These are phyloP conservation scores for Ara ararauna DNA, from an alignment of 2,797 vertebrate species.

Conservation along the genomic window DNA sequence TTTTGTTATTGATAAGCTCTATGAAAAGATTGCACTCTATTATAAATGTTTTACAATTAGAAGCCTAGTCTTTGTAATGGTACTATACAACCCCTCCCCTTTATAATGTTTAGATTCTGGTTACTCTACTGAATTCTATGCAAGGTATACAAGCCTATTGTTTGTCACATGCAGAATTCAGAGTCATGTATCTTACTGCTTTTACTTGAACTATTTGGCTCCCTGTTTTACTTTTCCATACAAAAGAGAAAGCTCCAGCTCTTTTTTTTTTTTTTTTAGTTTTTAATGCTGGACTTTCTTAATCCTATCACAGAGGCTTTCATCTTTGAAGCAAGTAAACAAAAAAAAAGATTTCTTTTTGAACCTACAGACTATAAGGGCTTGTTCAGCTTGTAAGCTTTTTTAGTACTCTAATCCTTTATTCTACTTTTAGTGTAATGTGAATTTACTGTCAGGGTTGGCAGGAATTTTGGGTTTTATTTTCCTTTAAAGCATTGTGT, in stretches of 20 bases:
- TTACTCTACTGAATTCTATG: neutral
- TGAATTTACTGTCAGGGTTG: neutral
- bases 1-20: neutral
- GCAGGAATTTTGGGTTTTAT: neutral
- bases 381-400: neutral
- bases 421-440: neutral
- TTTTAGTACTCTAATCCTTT: neutral
- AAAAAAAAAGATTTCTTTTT: neutral
- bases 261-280: neutral
- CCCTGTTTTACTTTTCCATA: neutral
- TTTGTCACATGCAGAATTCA: neutral
- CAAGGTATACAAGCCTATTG: neutral
- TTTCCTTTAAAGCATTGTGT: neutral
- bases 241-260: neutral
- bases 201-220: neutral
- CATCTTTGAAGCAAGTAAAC: constrained; percentile 18
- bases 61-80: neutral
- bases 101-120: neutral
- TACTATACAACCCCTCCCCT: neutral
- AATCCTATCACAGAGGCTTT: neutral
- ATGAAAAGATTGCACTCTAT: neutral
- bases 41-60: neutral
- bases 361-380: neutral
- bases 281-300: neutral
- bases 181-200: neutral